Evolutionary conservation across 2,113 vertebrate genomes (phyloP), one percentile per base, ranked within the genome.

Genomic region (Otus sunia): DNA sequence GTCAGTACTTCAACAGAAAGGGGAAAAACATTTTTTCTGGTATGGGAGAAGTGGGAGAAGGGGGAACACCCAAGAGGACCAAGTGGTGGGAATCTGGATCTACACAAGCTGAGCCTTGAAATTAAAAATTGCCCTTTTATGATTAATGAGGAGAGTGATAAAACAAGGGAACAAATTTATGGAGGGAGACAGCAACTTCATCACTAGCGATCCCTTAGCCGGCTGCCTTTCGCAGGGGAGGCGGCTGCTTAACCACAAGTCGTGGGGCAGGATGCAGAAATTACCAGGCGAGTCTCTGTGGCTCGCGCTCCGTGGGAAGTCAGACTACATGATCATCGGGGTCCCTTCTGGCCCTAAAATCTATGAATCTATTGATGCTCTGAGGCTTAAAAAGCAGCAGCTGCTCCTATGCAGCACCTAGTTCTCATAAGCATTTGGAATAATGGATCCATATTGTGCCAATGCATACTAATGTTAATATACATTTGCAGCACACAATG

Each of bases 381-480:
- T 92, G 92, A 95, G 91, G 94, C 94, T 97, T 95, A 92, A 94
- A 96, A 95, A 97, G 95, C 97, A 96, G 96, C 97, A 97, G 97
- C 97, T 97, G 97, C 95, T 97, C 95, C 96, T 94, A 41, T 4
- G 77, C 94, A 96, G 94, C 84, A 90, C 97, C 97, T 94, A 96
- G 96, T 96, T 97, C 95, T 97, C 94, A 90, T 66, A 96, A 96
- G 96, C 96, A 12, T 96, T 96, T 69, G 94, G 95, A 96, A 97
- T 96, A 97, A 97, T 97, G 95, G 95, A 97, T 97, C 96, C 96
- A 97, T 97, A 97, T 97, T 97, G 96, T 97, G 96, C 96, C 95
- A 96, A 97, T 97, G 97, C 96, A 97, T 97, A 97, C 96, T 97
- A 97, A 97, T 97, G 96, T 95, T 97, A 78, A 96, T 94, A 94